These are phyloP conservation scores for Watsonalla cultraria DNA, from an alignment of 2,888 invertebrate genomes.

Conservation along the genomic window DNA sequence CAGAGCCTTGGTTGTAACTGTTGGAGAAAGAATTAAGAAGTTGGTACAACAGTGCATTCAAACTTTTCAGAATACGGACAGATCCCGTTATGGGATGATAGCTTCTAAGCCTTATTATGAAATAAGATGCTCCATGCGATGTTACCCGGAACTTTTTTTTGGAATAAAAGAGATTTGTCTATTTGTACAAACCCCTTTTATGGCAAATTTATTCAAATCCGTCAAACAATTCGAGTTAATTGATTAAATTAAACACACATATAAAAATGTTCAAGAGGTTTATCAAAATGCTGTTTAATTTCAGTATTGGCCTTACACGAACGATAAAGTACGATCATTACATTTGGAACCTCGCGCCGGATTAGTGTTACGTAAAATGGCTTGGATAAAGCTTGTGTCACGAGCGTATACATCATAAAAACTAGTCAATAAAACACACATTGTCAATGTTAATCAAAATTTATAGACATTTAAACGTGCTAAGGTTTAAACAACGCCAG, in stretches of 20 bases:
- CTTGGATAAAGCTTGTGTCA: slow-evolving; percentile 27
- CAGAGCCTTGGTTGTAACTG: no score
- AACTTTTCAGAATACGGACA: no score
- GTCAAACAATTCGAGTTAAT: no score
- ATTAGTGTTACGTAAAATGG: slow-evolving; percentile 56
- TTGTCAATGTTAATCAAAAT: slow-evolving; percentile 26
- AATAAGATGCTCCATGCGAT: no score
- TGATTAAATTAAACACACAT: neutral
- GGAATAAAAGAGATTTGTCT: no score
- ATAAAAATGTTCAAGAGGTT: neutral
- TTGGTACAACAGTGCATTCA: no score
- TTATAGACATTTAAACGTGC: neutral
- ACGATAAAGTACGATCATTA: slow-evolving; percentile 50
- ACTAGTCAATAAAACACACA: slow-evolving; percentile 55
- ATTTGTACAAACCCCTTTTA: no score
- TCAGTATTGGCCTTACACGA: slow-evolving; percentile 47
- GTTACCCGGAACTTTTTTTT: no score
- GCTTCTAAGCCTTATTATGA: no score
- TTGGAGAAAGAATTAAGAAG: no score
- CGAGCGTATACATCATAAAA: slow-evolving; percentile 41
- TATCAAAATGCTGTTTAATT: slow-evolving; percentile 3
- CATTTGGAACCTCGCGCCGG: slow-evolving; percentile 58
- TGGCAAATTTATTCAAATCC: no score
- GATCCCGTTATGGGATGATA: no score
- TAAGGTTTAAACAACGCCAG: slow-evolving; percentile 1